Conservation (phyloP, 2,888 invertebrate genomes). For the Sialis fuliginosa region DNA sequence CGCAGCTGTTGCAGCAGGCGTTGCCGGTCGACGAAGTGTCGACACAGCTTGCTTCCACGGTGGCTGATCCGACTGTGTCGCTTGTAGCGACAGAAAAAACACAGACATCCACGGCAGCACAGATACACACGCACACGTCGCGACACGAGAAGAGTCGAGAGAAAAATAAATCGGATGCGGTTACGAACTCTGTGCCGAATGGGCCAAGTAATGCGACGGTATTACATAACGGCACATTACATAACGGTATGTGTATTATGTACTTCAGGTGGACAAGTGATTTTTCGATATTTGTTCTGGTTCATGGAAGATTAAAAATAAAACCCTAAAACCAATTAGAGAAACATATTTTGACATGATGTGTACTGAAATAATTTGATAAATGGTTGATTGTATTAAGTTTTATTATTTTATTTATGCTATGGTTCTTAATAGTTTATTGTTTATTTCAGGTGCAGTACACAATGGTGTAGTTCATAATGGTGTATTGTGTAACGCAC, state of each 20-base stretch:
- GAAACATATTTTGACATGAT: no score
- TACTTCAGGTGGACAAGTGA: no score
- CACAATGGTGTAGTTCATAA: neutral
- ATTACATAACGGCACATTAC: conserved; percentile 20
- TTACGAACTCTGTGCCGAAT: no score
- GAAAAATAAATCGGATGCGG: conserved; percentile 4
- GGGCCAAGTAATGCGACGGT: neutral
- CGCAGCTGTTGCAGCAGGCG: conserved; percentile 81
- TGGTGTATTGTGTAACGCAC: neutral
- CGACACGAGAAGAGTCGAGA: conserved; percentile 11
- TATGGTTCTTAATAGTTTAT: no score
- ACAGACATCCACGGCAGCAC: neutral
- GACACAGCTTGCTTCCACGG: conserved; percentile 16
- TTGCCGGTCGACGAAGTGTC: conserved; percentile 48
- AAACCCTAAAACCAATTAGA: no score
- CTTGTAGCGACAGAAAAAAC: neutral
- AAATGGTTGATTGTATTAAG: no score
- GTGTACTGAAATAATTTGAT: no score
- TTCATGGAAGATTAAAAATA: no score
- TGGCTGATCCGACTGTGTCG: neutral
- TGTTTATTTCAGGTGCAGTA: conserved; percentile 9
- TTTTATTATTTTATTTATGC: no score
- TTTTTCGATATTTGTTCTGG: no score
- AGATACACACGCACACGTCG: neutral
- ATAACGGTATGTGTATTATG: conserved; percentile 17